These are phyloP conservation scores for Adelges cooleyi DNA, from an alignment of 1,140 invertebrate genomes.

Conservation along the genomic window DNA sequence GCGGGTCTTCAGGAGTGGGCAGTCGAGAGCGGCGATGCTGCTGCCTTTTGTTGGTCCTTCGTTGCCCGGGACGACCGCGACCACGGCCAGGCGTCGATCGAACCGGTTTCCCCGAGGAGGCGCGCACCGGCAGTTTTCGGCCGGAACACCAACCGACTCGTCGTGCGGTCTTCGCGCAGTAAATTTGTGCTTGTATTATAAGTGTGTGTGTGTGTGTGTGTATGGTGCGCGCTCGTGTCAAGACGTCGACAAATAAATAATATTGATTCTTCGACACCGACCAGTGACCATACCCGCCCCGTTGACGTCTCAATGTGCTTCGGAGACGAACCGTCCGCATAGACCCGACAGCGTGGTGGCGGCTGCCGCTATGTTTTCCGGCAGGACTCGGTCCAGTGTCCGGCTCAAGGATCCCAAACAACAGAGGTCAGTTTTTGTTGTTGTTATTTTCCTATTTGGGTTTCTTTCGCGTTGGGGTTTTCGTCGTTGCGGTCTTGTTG, in stretches of 20 bases:
- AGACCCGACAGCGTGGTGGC: background rate
- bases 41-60: background rate
- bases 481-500: background rate
- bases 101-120: constrained; percentile 15
- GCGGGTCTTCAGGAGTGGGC: constrained; percentile 11
- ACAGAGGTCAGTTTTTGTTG: background rate
- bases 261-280: too few species aligned
- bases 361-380: constrained; percentile 11
- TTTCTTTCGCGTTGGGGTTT: background rate
- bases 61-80: constrained; percentile 18
- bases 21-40: background rate
- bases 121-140: constrained; percentile 23
- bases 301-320: too few species aligned
- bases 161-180: constrained; percentile 4
- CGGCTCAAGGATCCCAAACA: constrained; percentile 24
- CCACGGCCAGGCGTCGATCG: background rate
- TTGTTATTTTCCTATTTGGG: background rate
- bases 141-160: constrained; percentile 16
- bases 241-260: too few species aligned
- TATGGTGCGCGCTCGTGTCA: background rate
- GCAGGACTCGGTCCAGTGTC: constrained; percentile 18
- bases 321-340: too few species aligned
- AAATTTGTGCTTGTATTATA: too few species aligned
- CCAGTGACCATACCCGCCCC: too few species aligned
- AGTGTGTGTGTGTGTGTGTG: background rate